Percentiles rank a stretch among this genome's conserved stretches.
Evolutionary conservation across 2,797 vertebrate species (phyloP).

Genomic region (Eleutherodactylus coqui): DNA sequence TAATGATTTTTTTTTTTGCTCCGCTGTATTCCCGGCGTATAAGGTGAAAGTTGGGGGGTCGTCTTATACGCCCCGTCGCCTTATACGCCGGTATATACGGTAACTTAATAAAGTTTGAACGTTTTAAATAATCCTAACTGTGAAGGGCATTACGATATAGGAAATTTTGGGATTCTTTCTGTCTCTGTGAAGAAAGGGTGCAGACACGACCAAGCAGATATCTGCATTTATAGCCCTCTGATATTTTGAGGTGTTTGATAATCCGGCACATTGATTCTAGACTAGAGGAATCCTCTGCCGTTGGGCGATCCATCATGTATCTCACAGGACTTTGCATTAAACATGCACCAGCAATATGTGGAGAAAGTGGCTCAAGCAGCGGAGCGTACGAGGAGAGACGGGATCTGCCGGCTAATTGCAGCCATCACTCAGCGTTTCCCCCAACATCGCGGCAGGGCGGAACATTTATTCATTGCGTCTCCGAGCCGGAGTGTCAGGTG

Average conservation of each 20-base stretch:
- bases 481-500: not conserved
- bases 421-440: not conserved
- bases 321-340: not conserved
- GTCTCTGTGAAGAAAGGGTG: too few species aligned
- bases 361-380: not conserved
- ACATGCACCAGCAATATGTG: not conserved
- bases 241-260: not conserved
- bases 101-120: too few species aligned
- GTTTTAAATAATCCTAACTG: too few species aligned
- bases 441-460: not conserved
- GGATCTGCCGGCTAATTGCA: not conserved
- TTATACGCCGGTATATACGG: too few species aligned
- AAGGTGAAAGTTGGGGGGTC: too few species aligned
- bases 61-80: too few species aligned
- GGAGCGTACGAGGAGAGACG: not conserved
- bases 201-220: too few species aligned
- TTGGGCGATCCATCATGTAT: not conserved
- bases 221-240: too few species aligned
- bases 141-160: too few species aligned
- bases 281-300: not conserved
- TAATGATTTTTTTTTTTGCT: too few species aligned
- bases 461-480: not conserved
- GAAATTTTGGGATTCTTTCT: too few species aligned
- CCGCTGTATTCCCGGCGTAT: too few species aligned
- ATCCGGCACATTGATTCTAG: not conserved